These are phyloP conservation scores for Leucophora obtusa DNA, from an alignment of 2,888 invertebrate species.

Conservation along the genomic window DNA sequence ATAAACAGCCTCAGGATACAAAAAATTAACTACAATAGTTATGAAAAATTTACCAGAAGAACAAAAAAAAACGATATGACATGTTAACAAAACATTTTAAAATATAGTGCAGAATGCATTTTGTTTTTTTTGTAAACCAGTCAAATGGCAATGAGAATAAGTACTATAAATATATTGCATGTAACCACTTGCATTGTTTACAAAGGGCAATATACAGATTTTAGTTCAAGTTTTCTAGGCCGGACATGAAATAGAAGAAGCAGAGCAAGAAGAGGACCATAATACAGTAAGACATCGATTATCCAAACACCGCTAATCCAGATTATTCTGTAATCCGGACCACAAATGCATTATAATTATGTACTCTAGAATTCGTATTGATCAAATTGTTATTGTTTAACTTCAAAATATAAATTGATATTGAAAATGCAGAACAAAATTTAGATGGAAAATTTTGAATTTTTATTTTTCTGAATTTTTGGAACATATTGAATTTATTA, in stretches of 20 bases:
- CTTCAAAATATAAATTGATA: too few species aligned
- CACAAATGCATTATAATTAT: too few species aligned
- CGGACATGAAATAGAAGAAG: conserved; percentile 44
- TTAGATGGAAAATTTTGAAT: too few species aligned
- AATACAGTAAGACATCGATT: conserved; percentile 2
- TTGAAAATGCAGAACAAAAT: too few species aligned
- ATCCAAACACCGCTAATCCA: too few species aligned
- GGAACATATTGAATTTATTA: too few species aligned
- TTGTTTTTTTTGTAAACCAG: not conserved
- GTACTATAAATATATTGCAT: not conserved
- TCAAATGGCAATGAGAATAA: conserved; percentile 40
- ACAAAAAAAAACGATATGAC: conserved; percentile 48
- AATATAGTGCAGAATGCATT: conserved; percentile 23
- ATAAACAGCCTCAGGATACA: conserved; percentile 51
- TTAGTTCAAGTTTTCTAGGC: conserved; percentile 55
- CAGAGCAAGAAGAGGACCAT: conserved; percentile 8
- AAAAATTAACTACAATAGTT: conserved; percentile 47
- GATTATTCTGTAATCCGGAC: too few species aligned
- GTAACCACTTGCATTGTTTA: not conserved
- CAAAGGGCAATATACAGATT: conserved; percentile 23
- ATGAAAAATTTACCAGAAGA: conserved; percentile 36
- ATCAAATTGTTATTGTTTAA: too few species aligned
- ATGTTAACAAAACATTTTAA: conserved; percentile 35
- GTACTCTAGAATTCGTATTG: too few species aligned
- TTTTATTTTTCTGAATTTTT: too few species aligned